Base-by-base conservation (phyloP, 1,140 invertebrate species). In the Heliconius melpomene region DNA sequence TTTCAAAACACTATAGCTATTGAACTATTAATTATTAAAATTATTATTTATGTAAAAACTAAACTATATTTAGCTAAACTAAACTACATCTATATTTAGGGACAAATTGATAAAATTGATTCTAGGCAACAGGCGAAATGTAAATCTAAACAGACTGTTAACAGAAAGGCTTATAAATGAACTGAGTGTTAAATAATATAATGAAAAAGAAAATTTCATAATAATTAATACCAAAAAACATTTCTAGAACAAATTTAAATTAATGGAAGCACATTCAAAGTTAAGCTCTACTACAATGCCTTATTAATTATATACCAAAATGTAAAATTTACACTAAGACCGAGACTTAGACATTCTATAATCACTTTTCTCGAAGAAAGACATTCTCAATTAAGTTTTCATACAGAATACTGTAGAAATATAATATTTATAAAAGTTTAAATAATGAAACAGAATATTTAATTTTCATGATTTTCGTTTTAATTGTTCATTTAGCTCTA, bases 341-440 rank as follows among this genome's bases (percentile, higher is more conserved):
- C n/a, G 54, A 23, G 54, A 60, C 54, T 60, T 60, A 57, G 18
- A 20, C 18, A 52, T 52, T 52, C 50, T 60, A 60, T 11, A 60
- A 60, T 60, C 9, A 57, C 54, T 60, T 60, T 26, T 66, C 60
- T 29, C 26, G 3, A 66, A 66, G 23, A 66, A 66, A 66, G 60
- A 13, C 1, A 29, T 16, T 66, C 20, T 71, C 71, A 46, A 77
- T 77, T 77, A 77, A 52, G 40, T 50, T 71, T 70, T 71, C 40
- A 77, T 52, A 50, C 7, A 77, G 23, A 38, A 36, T 38, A 70
- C 70, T 13, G 23, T 57, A 36, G 46, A 18, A 1, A 16, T 50
- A 7, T 0, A 74, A n/a, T n/a, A 23, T 11, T 60, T 23, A 13
- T n/a, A 57, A 57, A 57, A 8, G 2, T 57, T 57, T 60, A 23